Percentiles rank a stretch among this genome's conserved stretches.
Conservation (phyloP, 2,888 invertebrate species). For the Drosophila suboccidentalis region DNA sequence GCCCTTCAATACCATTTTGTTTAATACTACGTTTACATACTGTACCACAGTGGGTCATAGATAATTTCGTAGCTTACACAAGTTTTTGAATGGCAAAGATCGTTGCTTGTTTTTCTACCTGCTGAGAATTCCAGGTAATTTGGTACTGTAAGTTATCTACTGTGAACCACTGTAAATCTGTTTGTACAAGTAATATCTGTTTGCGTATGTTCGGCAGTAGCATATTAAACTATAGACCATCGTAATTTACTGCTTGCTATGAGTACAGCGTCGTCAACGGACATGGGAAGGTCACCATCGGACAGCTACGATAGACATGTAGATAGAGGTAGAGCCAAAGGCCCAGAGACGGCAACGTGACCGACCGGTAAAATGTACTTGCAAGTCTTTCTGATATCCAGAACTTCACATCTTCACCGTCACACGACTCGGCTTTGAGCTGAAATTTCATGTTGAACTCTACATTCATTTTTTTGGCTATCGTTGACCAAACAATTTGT, state of each 20-base stretch:
- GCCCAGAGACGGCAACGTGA: slow-evolving; percentile 36
- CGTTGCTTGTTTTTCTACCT: slow-evolving; percentile 2
- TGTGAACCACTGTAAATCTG: slow-evolving; percentile 13
- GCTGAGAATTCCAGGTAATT: background rate
- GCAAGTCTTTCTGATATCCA: slow-evolving; percentile 22
- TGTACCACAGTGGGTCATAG: slow-evolving; percentile 12
- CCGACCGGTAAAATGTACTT: slow-evolving; percentile 28
- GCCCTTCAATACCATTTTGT: slow-evolving; percentile 58
- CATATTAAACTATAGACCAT: slow-evolving; percentile 45
- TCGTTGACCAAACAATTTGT: slow-evolving; percentile 5
- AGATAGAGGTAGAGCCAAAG: slow-evolving; percentile 1
- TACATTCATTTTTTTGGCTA: slow-evolving; percentile 13
- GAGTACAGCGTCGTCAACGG: slow-evolving; percentile 42
- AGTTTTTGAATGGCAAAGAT: background rate
- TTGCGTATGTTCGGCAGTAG: slow-evolving; percentile 23
- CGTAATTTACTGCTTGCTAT: slow-evolving; percentile 47
- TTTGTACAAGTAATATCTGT: slow-evolving; percentile 3
- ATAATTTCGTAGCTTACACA: background rate
- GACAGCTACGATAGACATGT: background rate
- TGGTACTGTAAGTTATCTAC: background rate
- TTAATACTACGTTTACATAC: slow-evolving; percentile 1
- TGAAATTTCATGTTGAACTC: slow-evolving; percentile 60
- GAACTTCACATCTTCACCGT: slow-evolving; percentile 24
- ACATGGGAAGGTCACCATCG: slow-evolving; percentile 53
- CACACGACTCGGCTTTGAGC: slow-evolving; percentile 14